Base-by-base conservation (phyloP, 2,888 invertebrate species). In the Cosmia pyralina region DNA sequence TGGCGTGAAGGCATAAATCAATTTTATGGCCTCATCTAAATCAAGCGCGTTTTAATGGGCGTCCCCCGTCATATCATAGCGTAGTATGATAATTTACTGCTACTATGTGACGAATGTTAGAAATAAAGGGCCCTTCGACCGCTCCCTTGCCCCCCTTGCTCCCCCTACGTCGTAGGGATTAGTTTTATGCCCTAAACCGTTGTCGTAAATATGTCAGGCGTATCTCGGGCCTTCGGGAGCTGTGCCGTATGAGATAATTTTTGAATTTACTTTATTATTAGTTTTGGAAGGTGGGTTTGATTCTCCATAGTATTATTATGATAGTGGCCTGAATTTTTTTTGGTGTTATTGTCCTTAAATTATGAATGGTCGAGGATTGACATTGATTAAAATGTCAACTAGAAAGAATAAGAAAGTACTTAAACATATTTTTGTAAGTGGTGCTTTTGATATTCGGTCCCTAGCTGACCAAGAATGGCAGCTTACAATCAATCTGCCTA, bases 11-110 rank as follows among this genome's bases (percentile, higher is more conserved):
- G 94, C 96, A 96, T 96, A 96, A 96, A 96, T 96, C 96, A 96
- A 96, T 96, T 96, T 96, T 96, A 96, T 96, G 94, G 96, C 94
- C 96, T 96, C 95, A 96, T 96, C 96, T 96, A 96, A 96, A 96
- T 96, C 96, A 96, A 96, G 96, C 96, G 96, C 94, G 95, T 96
- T 96, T 96, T 96, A 96, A 96, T 96, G 96, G 96, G 95, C 94
- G 96, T 94, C 96, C 96, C 96, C 92, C 96, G 96, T 96, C 96
- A 96, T 96, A 96, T 96, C 96, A 96, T 96, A 93, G 94, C 96
- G 90, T 92, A 95, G 96, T 96, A 96, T 96, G 96, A 96, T 96
- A 96, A 96, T 96, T 96, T 96, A 96, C 94, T 94, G 94, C 94
- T 93, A 95, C 95, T 96, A 96, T 96, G 96, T 96, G 96, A 96